Base-by-base conservation (phyloP, 2,113 vertebrate species). In the Manacus vitellinus region DNA sequence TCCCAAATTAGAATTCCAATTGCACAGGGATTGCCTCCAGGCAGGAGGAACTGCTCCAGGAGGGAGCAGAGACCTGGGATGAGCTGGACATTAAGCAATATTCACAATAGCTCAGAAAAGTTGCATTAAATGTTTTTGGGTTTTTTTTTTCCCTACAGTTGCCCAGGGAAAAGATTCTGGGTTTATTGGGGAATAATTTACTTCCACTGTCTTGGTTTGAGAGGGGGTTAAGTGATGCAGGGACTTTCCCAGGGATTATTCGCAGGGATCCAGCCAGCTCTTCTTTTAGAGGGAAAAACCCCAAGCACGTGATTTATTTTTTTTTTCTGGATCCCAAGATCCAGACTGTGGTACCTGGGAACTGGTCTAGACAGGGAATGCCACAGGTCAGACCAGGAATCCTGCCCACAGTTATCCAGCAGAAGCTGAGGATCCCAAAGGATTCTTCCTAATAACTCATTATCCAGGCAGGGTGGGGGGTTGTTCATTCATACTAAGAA, bases 281-380 rank as follows among this genome's bases (percentile, higher is more conserved):
- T 14, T n/a, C 10, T 58, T 30, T 5, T 1, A 2, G 19, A 7
- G 21, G 5, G 4, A 21, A 25, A 21, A 31, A 3, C 3, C 20
- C 28, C 35, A 35, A 16, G 4, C 1, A 1, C 15, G 5, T 9
- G 23, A 14, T 55, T 11, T 54, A 13, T 22, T 47, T 6, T 47
- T 47, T 24, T 47, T 12, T 23, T 49, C 25, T 51, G 2, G 12
- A 51, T 49, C 12, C 23, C 14, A 49, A 24, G 19, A 43, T 58
- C 55, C 0, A 6, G 28, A 23, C 61, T 22, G 49, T 5, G 19
- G 20, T 27, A 85, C 78, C 79, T 80, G 74, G 80, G 46, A 80
- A 55, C 21, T n/a, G 0, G 0, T 44, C 44, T 66, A 61, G 46
- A 33, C 67, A 39, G 7, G 1, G 0, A 35, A 15, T 22, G 51